These are phyloP conservation scores for Decapterus maruadsi DNA, from an alignment of 2,797 vertebrate genomes.

Conservation along the genomic window DNA sequence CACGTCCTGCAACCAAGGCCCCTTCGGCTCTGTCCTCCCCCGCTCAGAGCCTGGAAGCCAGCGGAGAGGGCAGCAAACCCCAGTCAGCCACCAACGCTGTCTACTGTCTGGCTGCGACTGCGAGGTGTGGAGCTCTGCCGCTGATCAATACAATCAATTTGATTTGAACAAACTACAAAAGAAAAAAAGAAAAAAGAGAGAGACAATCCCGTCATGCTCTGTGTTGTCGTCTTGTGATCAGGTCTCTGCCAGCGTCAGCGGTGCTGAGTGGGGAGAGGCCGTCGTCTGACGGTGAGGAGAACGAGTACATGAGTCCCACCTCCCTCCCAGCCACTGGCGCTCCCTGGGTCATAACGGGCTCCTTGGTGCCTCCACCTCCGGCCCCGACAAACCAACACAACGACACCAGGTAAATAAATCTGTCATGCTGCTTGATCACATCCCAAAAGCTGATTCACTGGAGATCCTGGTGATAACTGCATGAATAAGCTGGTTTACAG, in stretches of 20 bases:
- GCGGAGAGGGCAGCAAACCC: slow-evolving; percentile 80
- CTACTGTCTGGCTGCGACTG: slow-evolving; percentile 88
- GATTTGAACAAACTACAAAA: not conserved
- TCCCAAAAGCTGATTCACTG: not conserved
- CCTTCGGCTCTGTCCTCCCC: slow-evolving; percentile 58
- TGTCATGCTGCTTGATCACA: not conserved
- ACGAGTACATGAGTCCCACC: slow-evolving; percentile 94
- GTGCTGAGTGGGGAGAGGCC: slow-evolving; percentile 81
- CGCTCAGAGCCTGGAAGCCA: slow-evolving; percentile 83
- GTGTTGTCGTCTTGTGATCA: slow-evolving; percentile 12
- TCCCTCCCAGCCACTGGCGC: slow-evolving; percentile 85
- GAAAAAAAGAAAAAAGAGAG: too few species aligned
- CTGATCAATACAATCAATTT: not conserved
- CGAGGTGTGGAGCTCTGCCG: slow-evolving; percentile 55
- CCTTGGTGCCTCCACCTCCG: slow-evolving; percentile 79
- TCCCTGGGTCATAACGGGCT: slow-evolving; percentile 72
- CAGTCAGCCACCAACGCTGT: slow-evolving; percentile 93
- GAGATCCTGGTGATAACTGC: not conserved
- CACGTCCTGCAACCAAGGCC: slow-evolving; percentile 88
- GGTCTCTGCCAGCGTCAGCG: slow-evolving; percentile 75
- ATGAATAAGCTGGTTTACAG: not conserved
- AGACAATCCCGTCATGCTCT: not conserved
- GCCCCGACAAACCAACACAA: slow-evolving; percentile 57
- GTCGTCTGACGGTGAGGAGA: slow-evolving; percentile 86
- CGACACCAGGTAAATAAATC: slow-evolving; percentile 56